Percentiles rank a stretch among this genome's conserved stretches.
phyloP scores from a whole-genome alignment of 2,797 vertebrate genomes.

The Parambassis ranga region DNA sequence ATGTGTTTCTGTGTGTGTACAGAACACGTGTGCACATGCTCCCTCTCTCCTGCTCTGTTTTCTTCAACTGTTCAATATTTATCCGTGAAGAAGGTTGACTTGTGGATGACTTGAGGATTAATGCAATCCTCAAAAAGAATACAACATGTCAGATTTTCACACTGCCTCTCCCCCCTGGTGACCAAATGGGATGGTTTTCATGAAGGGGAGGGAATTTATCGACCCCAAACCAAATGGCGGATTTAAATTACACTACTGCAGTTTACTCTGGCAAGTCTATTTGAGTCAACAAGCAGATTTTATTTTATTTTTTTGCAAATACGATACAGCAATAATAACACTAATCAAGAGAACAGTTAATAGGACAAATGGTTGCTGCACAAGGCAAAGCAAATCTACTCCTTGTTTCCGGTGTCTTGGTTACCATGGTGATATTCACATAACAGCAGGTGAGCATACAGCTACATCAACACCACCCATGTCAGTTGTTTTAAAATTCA shows the following conservation, averaged over 20 bases:
- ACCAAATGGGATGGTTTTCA: constrained; percentile 37
- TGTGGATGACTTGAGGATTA: constrained; percentile 61
- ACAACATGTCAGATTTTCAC: constrained; percentile 66
- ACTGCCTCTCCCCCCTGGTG: constrained; percentile 34
- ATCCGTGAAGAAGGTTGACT: constrained; percentile 41
- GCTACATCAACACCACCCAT: no score
- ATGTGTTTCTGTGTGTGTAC: background rate
- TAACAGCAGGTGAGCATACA: no score
- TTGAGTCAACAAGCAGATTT: no score
- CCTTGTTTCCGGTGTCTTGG: no score
- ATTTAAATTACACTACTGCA: background rate
- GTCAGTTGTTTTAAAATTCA: no score
- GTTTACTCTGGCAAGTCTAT: background rate
- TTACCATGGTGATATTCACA: no score
- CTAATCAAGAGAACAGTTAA: no score
- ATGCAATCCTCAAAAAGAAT: constrained; percentile 68
- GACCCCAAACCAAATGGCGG: constrained; percentile 3
- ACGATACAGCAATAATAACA: no score
- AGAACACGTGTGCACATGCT: background rate
- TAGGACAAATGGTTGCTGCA: no score
- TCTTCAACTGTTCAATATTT: constrained; percentile 51
- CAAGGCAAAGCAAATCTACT: no score
- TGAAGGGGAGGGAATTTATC: constrained; percentile 31
- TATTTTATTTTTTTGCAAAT: no score
- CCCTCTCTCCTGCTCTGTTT: background rate